Conservation (phyloP, 1,140 invertebrate genomes). For the Nebria ingens region DNA sequence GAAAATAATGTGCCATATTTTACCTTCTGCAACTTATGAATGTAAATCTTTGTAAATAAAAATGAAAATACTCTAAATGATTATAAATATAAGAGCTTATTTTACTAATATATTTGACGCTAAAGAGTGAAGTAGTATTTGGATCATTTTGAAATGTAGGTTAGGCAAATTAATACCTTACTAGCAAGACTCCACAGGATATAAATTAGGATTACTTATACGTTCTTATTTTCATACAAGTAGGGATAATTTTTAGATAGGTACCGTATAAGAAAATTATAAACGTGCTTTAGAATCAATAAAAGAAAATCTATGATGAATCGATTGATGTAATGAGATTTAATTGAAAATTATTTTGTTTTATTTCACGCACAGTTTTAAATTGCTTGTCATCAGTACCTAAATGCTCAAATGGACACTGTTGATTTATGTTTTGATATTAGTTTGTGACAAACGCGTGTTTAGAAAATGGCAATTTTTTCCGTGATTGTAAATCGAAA, state of each 20-base stretch:
- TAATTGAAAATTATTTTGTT: neutral
- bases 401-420: neutral
- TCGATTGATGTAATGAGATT: neutral
- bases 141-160: neutral
- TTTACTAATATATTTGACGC: slow-evolving; percentile 1
- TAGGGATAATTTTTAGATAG: neutral
- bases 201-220: too few species aligned
- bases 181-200: slow-evolving; percentile 2
- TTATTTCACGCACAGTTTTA: neutral
- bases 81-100: neutral
- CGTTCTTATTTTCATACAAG: slow-evolving; percentile 2
- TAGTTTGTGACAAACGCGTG: too few species aligned
- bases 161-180: neutral
- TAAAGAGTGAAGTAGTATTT: neutral
- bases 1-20: slow-evolving; percentile 4
- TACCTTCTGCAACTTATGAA: neutral
- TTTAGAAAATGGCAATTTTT: neutral
- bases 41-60: slow-evolving; percentile 5
- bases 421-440: slow-evolving; percentile 1
- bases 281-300: slow-evolving; percentile 5
- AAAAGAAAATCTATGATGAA: neutral
- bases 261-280: neutral
- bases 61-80: neutral
- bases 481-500: neutral
- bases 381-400: neutral